Evolutionary conservation across 2,113 vertebrate genomes (phyloP).

Genomic region (Microcebus murinus): DNA sequence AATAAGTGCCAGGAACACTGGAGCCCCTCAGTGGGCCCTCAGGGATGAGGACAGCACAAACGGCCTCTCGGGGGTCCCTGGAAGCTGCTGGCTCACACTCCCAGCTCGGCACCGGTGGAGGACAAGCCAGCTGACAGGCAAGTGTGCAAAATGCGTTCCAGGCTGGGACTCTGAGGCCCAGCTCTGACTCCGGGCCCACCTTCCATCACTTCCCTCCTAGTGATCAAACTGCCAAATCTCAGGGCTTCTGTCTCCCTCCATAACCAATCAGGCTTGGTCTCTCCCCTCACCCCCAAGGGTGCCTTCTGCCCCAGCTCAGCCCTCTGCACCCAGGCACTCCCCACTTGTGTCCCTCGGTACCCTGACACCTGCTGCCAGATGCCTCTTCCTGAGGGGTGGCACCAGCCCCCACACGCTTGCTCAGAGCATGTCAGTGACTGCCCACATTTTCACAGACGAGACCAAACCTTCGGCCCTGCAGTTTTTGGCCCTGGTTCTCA

Average conservation of each 20-base stretch:
- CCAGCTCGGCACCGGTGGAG: fast-evolving
- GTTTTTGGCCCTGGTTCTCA: fast-evolving
- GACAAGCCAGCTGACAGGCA: background rate
- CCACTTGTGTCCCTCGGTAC: fast-evolving
- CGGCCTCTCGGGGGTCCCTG: fast-evolving
- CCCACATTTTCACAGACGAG: background rate
- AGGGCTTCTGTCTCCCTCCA: background rate
- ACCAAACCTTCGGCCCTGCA: background rate
- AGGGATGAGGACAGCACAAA: fast-evolving
- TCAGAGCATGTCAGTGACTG: too few relatives aligned
- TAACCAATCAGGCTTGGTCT: background rate
- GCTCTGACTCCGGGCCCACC: background rate
- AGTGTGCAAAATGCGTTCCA: background rate
- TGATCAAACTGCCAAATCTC: background rate
- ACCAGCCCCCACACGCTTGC: background rate
- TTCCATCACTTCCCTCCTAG: background rate
- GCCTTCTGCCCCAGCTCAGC: background rate
- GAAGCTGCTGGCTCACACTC: background rate
- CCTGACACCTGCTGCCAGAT: background rate
- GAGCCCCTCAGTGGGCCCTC: background rate
- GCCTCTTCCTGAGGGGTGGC: background rate
- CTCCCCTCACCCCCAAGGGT: background rate
- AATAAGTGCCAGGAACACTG: background rate
- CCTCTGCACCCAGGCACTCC: background rate
- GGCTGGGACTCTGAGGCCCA: fast-evolving